These are phyloP conservation scores for Drosophila ustulata DNA, from an alignment of 2,888 invertebrate species.

Conservation along the genomic window DNA sequence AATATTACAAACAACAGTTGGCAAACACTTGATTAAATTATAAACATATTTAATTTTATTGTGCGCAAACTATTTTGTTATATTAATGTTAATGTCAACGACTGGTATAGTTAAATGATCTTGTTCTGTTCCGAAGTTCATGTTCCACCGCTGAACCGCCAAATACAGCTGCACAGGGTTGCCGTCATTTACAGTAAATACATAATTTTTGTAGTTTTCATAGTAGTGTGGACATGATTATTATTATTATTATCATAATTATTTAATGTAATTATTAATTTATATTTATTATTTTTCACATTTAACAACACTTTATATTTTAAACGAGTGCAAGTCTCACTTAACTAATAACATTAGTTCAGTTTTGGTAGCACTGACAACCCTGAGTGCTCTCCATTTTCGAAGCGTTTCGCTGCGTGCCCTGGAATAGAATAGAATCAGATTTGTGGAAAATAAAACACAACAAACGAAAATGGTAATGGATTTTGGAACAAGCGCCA, in stretches of 20 bases:
- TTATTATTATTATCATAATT: background rate
- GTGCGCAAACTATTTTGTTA: too few relatives aligned
- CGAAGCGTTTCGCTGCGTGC: slow-evolving; percentile 62
- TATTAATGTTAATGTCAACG: background rate
- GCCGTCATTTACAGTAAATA: slow-evolving; percentile 1
- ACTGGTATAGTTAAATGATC: background rate
- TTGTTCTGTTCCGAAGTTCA: slow-evolving; percentile 3
- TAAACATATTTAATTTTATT: background rate
- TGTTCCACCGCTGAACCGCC: slow-evolving; percentile 6
- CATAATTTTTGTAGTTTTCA: too few relatives aligned
- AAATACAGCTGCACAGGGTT: slow-evolving; percentile 20
- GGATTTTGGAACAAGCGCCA: slow-evolving; percentile 40
- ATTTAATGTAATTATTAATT: background rate
- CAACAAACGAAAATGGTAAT: slow-evolving; percentile 76
- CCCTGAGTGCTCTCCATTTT: slow-evolving; percentile 55
- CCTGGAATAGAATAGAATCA: slow-evolving; percentile 68
- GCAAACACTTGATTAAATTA: background rate
- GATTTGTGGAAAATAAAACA: slow-evolving; percentile 73
- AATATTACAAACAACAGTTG: background rate
- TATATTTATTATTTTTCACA: background rate
- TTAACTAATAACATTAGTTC: background rate
- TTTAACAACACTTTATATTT: background rate
- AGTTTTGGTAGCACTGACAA: slow-evolving; percentile 15
- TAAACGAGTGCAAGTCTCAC: background rate
- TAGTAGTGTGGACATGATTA: background rate